A percentile compares a stretch with the other conserved stretches of the same genome.
phyloP scores from a whole-genome alignment of 2,113 vertebrate species.

The Castor canadensis region DNA sequence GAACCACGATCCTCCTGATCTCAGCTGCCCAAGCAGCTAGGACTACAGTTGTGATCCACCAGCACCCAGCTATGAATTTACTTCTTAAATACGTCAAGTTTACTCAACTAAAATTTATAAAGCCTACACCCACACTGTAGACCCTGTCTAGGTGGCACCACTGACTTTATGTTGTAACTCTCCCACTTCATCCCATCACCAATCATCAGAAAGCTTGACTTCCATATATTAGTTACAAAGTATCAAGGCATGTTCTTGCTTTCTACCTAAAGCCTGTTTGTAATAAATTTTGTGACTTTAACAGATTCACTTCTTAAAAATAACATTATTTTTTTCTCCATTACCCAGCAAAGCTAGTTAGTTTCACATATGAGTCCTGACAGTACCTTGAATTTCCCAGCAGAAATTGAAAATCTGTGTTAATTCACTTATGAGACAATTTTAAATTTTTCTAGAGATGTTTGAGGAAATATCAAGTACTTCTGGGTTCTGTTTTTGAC shows the following conservation, averaged over 20 bases:
- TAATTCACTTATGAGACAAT: background rate
- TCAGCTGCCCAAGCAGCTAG: no score
- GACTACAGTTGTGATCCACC: no score
- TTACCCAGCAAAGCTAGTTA: background rate
- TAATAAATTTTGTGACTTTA: background rate
- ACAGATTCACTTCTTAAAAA: conserved; percentile 13
- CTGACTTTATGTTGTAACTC: background rate
- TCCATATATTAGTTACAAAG: background rate
- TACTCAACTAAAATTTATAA: background rate
- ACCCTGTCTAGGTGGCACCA: background rate
- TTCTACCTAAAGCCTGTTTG: background rate
- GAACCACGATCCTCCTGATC: no score
- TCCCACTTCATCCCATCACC: background rate
- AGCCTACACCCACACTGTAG: background rate
- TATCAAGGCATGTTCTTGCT: background rate
- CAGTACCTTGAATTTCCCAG: background rate
- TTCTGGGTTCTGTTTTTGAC: background rate
- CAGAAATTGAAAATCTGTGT: background rate
- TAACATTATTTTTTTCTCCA: background rate
- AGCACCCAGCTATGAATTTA: no score
- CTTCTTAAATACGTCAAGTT: background rate
- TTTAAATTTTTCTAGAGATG: background rate
- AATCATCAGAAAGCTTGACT: background rate
- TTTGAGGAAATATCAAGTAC: background rate
- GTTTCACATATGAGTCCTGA: background rate